Conservation (phyloP, 2,113 vertebrate genomes). For the Labeo catla region DNA sequence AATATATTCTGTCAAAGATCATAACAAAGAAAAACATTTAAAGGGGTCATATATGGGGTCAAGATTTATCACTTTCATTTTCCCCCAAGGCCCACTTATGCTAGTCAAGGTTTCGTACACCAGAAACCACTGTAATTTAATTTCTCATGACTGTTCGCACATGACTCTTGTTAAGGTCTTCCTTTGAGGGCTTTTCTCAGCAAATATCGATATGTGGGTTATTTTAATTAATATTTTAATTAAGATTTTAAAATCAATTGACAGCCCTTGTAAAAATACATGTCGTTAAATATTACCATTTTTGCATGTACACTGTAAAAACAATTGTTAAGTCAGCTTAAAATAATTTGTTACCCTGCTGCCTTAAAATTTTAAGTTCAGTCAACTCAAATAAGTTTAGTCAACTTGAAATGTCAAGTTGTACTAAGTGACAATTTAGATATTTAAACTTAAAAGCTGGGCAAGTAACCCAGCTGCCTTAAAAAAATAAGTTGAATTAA, state of each 20-base stretch:
- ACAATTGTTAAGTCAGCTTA: too few species aligned
- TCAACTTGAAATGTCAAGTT: too few species aligned
- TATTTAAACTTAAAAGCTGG: too few species aligned
- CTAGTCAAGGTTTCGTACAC: conserved; percentile 5
- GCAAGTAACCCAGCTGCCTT: too few species aligned
- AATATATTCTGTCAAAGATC: background rate
- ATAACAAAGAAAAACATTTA: background rate
- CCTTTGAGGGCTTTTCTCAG: background rate
- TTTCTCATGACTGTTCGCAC: background rate
- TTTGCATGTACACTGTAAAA: background rate
- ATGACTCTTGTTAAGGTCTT: background rate
- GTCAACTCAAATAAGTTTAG: too few species aligned
- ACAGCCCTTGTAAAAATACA: background rate
- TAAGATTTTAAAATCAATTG: background rate
- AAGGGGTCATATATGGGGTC: background rate
- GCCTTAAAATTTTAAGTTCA: too few species aligned
- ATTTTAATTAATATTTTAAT: background rate
- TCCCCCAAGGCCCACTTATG: background rate
- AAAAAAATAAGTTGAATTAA: too few species aligned
- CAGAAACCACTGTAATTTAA: background rate
- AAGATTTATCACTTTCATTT: background rate
- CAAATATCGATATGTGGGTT: background rate
- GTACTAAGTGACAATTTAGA: too few species aligned
- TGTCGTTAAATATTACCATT: background rate
- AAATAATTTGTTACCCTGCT: too few species aligned